Evolutionary conservation across 1,140 invertebrate genomes (phyloP), one percentile per base, ranked within the genome.

Genomic region (Diabrotica virgifera): DNA sequence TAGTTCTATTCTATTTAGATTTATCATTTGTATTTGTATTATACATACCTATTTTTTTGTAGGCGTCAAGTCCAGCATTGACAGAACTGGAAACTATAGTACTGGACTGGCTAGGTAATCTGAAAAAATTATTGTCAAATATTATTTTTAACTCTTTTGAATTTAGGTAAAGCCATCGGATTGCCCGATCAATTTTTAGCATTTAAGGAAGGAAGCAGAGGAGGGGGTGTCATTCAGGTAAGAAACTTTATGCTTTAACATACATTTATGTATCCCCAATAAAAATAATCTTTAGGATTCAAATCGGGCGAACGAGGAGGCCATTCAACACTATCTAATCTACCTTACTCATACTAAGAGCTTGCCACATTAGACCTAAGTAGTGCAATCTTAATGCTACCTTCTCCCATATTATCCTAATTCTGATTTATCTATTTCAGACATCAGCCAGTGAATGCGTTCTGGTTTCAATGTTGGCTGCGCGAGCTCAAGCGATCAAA

Each of bases 361-460:
- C 24, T 24, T 24, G 24, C 24, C 24, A 24, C 4, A 24, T 24
- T 24, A 24, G 24, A 24, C 4, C 24, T 24, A 24, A 24, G 4
- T 24, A 24, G 24, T 24, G 24, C 4, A 24, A 24, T 24, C 24
- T 24, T 24, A 24, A 4, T 24, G n/a, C n/a, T n/a, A n/a, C n/a
- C n/a, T n/a, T n/a, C n/a, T n/a, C n/a, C 24, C 4, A 24, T 1
- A 4, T 24, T 24, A 24, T 24, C 4, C 24, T 24, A 24, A 24
- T 24, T 24, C 24, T 24, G 24, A 24, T 24, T 38, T 12, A 35
- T 46, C 14, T 61, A 68, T 62, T 83, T 66, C 74, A 99, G 95
- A 93, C 95, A 40, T 98, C 95, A 3, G 97, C 97, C 0, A 98
- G 95, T 74, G 97, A 99, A 81, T 98, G 97, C 77, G 89, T 99